Percentiles rank a stretch among this genome's conserved stretches.
Conservation (phyloP, 64 coral and sea anemone genomes). For the Orbicella faveolata region DNA sequence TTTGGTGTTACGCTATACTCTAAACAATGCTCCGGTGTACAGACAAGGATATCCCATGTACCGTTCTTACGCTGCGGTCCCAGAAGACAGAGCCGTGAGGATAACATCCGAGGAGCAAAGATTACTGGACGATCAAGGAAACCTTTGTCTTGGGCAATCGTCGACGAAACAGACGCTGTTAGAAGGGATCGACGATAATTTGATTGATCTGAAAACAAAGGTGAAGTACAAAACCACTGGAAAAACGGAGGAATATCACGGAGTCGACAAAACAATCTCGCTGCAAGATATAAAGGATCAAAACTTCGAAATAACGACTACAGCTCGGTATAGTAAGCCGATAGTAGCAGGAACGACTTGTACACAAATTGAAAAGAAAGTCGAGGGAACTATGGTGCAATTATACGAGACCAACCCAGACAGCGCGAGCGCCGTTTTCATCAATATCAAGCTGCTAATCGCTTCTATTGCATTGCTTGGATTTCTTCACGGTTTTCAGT, state of each 20-base stretch:
- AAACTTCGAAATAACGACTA: neutral
- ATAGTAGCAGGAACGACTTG: neutral
- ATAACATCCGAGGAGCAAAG: neutral
- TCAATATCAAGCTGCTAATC: neutral
- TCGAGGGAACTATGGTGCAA: constrained; percentile 12
- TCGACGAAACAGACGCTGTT: neutral
- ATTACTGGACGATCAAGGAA: neutral
- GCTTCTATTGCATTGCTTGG: neutral
- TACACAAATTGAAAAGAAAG: constrained; percentile 6
- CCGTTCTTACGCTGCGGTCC: neutral
- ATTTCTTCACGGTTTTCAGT: neutral
- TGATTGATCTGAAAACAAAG: neutral
- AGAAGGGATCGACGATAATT: neutral
- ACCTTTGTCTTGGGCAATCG: neutral
- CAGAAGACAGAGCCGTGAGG: neutral
- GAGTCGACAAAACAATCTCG: neutral
- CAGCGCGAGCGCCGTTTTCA: neutral
- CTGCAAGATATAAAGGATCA: neutral
- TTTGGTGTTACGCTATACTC: neutral
- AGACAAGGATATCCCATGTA: neutral
- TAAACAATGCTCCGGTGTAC: neutral
- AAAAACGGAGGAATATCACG: neutral
- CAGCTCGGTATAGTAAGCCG: neutral
- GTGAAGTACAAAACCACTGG: neutral
- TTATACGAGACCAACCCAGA: constrained; percentile 31